Base-by-base conservation (phyloP, 2,113 vertebrate genomes). In the Microcebus lehilahytsara region DNA sequence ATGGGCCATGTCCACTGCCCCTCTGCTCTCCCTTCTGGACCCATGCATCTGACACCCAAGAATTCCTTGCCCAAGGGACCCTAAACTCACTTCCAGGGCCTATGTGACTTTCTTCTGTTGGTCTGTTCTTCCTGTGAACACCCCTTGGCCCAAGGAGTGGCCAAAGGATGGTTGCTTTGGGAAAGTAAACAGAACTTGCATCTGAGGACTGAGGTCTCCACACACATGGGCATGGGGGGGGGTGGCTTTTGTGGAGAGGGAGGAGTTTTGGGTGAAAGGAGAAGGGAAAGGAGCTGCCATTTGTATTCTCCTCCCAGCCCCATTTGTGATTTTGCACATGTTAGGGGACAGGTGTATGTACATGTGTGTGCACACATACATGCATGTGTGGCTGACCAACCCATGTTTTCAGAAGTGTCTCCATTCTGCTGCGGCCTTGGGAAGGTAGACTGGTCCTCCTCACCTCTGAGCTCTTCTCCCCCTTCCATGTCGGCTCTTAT, bases 291-390 rank as follows among this genome's bases (percentile, higher is more conserved):
- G 9, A 19, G 30, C 1, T 9, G 79, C 19, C 34, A n/a, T 6
- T 1, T 46, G 11, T 42, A 1, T 8, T 91, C n/a, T 58, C 30
- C 46, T 17, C 40, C 14, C 20, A 40, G 22, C 23, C 4, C 23
- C 9, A 42, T 3, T 5, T 34, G 62, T 85, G 16, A 56, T 42
- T 34, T 25, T n/a, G 51, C 16, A 72, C 4, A 25, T 30, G 16
- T 6, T 83, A 86, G 75, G 7, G 17, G 17, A 30, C n/a, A 91
- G 9, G 5, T 12, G 9, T 60, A 60, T 53, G 34, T 37, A 22
- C 2, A 22, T 32, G 25, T 34, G 27, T 9, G 3, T 42, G 37
- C 40, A 5, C 22, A 1, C 1, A 20, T 51, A 22, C 4, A 27
- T 32, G 32, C 32, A 22, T 9, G 4, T 58, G 37, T 30, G 5